Percentiles rank a stretch among this genome's conserved stretches.
Conservation (phyloP, 1,140 invertebrate genomes). For the Cataglyphis hispanica region DNA sequence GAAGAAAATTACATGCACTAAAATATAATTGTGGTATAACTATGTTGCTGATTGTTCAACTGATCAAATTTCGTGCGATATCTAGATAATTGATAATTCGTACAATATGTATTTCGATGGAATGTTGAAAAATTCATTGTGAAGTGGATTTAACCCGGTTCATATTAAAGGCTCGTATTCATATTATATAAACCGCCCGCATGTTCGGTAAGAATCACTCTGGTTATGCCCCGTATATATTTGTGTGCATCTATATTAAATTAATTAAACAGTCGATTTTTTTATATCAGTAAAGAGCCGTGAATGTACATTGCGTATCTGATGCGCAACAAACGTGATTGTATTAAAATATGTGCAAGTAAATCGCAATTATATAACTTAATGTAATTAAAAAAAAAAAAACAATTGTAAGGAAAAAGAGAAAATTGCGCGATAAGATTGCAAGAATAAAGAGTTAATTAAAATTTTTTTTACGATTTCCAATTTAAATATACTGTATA, state of each 20-base stretch:
- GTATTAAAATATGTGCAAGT: background rate
- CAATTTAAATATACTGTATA: background rate
- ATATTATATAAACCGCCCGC: conserved; percentile 21
- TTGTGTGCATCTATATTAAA: conserved; percentile 55
- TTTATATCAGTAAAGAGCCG: background rate
- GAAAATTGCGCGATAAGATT: background rate
- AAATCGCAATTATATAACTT: background rate
- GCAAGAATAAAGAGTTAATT: background rate
- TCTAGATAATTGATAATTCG: conserved; percentile 21
- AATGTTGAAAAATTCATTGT: conserved; percentile 62
- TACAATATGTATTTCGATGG: conserved; percentile 30
- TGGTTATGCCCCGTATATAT: background rate
- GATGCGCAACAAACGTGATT: background rate
- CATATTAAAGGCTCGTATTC: background rate
- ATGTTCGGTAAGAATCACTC: conserved; percentile 7
- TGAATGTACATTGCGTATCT: background rate
- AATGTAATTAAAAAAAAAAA: background rate
- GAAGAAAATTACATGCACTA: background rate
- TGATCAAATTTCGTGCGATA: conserved; percentile 12
- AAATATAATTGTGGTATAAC: background rate
- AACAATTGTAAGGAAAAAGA: background rate
- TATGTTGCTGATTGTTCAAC: background rate
- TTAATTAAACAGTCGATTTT: conserved; percentile 60
- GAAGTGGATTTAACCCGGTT: conserved; percentile 61
- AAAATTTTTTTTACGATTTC: background rate